These are phyloP conservation scores for Oostethus manadensis DNA, from an alignment of 2,113 vertebrate genomes.

Conservation along the genomic window DNA sequence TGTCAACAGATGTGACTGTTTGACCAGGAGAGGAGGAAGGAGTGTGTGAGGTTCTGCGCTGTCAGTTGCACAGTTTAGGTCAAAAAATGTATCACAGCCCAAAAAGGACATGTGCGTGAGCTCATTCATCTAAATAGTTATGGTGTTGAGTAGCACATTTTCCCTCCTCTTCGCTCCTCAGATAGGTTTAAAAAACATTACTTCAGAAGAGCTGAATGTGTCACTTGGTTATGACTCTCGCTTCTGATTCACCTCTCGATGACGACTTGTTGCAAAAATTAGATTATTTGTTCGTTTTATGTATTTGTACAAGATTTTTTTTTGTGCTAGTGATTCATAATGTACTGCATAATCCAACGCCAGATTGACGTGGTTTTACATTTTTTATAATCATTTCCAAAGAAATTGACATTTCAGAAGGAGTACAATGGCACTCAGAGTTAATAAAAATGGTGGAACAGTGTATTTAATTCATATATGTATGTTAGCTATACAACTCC, in stretches of 20 bases:
- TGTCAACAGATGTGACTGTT: constrained; percentile 58
- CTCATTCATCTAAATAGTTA: constrained; percentile 46
- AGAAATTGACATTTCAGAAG: too few species aligned
- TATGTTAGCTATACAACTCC: too few species aligned
- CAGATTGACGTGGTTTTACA: too few species aligned
- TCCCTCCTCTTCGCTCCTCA: constrained; percentile 16
- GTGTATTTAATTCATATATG: too few species aligned
- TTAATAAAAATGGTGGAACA: too few species aligned
- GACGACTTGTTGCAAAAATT: not conserved
- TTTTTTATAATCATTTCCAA: too few species aligned
- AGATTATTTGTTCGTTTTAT: not conserved
- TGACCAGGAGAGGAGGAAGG: constrained; percentile 27
- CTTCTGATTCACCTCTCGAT: constrained; percentile 14
- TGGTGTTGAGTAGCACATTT: constrained; percentile 35
- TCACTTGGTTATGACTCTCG: constrained; percentile 8
- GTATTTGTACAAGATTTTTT: not conserved
- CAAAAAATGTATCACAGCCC: constrained; percentile 62
- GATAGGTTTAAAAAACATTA: constrained; percentile 35
- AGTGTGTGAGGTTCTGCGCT: constrained; percentile 9
- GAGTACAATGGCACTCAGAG: too few species aligned
- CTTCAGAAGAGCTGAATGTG: constrained; percentile 19
- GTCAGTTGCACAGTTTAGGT: constrained; percentile 27
- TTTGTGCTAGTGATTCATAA: too few species aligned
- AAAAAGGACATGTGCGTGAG: constrained; percentile 68
- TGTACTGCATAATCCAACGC: too few species aligned